Evolutionary conservation across 1,140 invertebrate genomes (phyloP).

Genomic region (Teleogryllus occipitalis): DNA sequence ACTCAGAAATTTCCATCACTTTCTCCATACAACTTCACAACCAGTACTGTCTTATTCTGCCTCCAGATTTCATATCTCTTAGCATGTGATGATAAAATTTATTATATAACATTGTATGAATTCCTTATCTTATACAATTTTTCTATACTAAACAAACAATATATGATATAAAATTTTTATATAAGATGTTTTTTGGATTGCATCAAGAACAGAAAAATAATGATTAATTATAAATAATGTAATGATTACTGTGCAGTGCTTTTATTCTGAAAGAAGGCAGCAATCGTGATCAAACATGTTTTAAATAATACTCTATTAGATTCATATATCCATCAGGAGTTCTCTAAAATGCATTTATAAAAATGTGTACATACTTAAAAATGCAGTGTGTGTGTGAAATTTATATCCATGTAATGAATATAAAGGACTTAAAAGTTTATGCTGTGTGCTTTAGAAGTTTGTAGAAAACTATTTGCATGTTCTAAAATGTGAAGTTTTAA

Average conservation of each 20-base stretch:
- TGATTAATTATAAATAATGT: background rate
- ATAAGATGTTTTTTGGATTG: conserved; percentile 5
- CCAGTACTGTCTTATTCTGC: background rate
- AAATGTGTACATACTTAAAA: background rate
- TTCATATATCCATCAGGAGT: background rate
- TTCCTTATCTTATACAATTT: conserved; percentile 6
- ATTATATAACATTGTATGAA: conserved; percentile 6
- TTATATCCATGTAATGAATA: too few relatives aligned
- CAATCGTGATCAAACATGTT: background rate
- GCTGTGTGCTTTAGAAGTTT: too few relatives aligned
- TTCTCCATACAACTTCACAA: background rate
- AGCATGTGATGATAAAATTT: conserved; percentile 1
- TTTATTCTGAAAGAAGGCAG: background rate
- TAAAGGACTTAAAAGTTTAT: too few relatives aligned
- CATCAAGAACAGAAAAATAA: background rate
- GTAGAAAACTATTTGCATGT: too few relatives aligned
- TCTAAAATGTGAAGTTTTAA: too few relatives aligned
- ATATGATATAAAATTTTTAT: conserved; percentile 2
- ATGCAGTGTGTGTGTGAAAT: too few relatives aligned
- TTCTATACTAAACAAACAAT: conserved; percentile 6
- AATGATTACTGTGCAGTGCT: background rate
- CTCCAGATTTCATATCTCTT: conserved; percentile 1
- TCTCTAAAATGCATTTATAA: background rate
- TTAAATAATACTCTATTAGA: background rate
- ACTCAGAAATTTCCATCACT: background rate